These are phyloP conservation scores for Synanthedon myopaeformis DNA, from an alignment of 2,888 invertebrate genomes.

Conservation along the genomic window DNA sequence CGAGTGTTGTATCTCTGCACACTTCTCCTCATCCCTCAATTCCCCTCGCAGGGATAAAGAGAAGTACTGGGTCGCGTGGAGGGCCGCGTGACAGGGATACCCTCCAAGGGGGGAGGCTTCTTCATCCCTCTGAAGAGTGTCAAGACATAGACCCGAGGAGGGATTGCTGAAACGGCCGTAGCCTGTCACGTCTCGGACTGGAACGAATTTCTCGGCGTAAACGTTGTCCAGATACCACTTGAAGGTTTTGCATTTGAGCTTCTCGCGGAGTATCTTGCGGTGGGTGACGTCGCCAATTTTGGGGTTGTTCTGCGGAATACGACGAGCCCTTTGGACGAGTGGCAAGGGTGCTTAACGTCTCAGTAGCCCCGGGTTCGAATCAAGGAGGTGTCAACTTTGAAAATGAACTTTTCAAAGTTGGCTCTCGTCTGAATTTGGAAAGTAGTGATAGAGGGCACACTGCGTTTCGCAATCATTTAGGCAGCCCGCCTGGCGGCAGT, in stretches of 20 bases:
- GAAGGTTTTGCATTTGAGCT: conserved; percentile 88
- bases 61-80: conserved; percentile 80
- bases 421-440: no score
- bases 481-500: no score
- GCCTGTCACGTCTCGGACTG: conserved; percentile 81
- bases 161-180: conserved; percentile 78
- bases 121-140: conserved; percentile 80
- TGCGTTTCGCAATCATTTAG: no score
- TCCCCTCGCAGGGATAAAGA: conserved; percentile 78
- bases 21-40: conserved; percentile 81
- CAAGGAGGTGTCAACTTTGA: no score
- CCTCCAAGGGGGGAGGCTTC: conserved; percentile 77
- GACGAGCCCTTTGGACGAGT: no score
- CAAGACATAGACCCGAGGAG: conserved; percentile 76
- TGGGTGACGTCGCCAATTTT: conserved; percentile 86
- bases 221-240: conserved; percentile 93
- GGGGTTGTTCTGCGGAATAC: conserved; percentile 55
- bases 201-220: conserved; percentile 91
- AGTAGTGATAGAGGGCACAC: no score
- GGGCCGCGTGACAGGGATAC: conserved; percentile 78
- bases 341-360: no score
- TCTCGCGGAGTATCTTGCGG: conserved; percentile 80
- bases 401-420: no score
- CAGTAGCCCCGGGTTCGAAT: no score
- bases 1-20: conserved; percentile 74